phyloP scores from a whole-genome alignment of 2,888 invertebrate genomes.

The Eupithecia insigniata region DNA sequence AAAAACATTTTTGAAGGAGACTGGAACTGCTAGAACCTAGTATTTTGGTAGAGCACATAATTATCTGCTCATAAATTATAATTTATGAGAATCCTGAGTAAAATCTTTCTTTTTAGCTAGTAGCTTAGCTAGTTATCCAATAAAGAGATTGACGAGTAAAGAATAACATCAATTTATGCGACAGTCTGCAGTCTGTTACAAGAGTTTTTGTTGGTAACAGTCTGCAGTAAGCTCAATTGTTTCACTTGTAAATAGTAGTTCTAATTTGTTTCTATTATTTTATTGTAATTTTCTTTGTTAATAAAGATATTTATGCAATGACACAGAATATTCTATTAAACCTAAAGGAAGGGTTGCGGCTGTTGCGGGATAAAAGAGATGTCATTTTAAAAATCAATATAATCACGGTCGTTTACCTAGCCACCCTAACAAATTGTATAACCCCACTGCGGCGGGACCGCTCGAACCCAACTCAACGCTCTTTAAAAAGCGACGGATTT shows the following conservation, averaged over 20 bases:
- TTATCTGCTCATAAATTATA: too few relatives aligned
- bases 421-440: conserved; percentile 78
- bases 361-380: conserved; percentile 59
- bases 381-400: conserved; percentile 78
- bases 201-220: too few relatives aligned
- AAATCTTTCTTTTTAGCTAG: not conserved
- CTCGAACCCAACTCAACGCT: conserved; percentile 63
- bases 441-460: conserved; percentile 69
- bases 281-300: too few relatives aligned
- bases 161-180: not conserved
- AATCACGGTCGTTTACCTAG: conserved; percentile 78
- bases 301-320: too few relatives aligned
- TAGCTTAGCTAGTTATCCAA: not conserved
- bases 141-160: not conserved
- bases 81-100: not conserved
- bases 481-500: conserved; percentile 78
- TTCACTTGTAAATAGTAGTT: too few relatives aligned
- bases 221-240: too few relatives aligned
- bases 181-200: too few relatives aligned
- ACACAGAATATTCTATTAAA: conserved; percentile 25
- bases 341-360: conserved; percentile 51
- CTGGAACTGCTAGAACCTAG: not conserved
- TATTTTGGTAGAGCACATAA: not conserved
- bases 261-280: too few relatives aligned
- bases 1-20: not conserved